Base-by-base conservation (phyloP, 2,888 invertebrate genomes). In the Pycnomerus fuliginosus region DNA sequence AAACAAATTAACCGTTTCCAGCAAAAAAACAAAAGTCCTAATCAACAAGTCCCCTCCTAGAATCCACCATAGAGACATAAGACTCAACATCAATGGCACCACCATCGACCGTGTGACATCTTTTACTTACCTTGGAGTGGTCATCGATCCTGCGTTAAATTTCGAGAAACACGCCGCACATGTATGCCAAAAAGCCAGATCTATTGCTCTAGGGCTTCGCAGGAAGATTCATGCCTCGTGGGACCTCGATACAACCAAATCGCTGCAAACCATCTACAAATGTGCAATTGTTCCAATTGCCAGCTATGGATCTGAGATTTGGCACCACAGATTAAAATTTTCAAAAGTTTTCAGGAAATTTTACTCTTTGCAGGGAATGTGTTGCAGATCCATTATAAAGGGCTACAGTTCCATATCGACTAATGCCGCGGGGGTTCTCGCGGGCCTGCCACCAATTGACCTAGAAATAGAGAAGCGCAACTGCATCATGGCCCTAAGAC, bases 1-100 rank as follows among this genome's bases (percentile, higher is more conserved):
- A 2, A 28, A 36, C 16, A 36, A 36, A 27, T 27, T 36, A n/a
- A 2, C 3, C 2, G 10, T 36, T 16, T 36, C 24, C n/a, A 17
- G 8, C 7, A 7, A 14, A 3, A 36, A 36, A 36, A 36, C 36
- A 3, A 36, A 3, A 3, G 11, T 36, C 3, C n/a, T 36, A 28
- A 12, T 36, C 28, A 3, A 27, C 12, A 27, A 14, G 10, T 5
- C 13, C 17, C 31, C 31, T 3, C 16, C 16, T 2, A 3, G 31
- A 3, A 16, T 16, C 16, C 31, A 31, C 16, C 16, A 31, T 11
- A 11, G 31, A 8, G 31, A 31, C 16, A 15, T 31, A 2, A 10
- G 11, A 3, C 10, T 31, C 3, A 3, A 3, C 2, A 16, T 31
- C 5, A 13, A 31, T 4, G 31, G 11, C 2, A 14, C 15, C 10